Evolutionary conservation across 2,113 vertebrate genomes (phyloP), one percentile per base, ranked within the genome.

Genomic region (Otus sunia): DNA sequence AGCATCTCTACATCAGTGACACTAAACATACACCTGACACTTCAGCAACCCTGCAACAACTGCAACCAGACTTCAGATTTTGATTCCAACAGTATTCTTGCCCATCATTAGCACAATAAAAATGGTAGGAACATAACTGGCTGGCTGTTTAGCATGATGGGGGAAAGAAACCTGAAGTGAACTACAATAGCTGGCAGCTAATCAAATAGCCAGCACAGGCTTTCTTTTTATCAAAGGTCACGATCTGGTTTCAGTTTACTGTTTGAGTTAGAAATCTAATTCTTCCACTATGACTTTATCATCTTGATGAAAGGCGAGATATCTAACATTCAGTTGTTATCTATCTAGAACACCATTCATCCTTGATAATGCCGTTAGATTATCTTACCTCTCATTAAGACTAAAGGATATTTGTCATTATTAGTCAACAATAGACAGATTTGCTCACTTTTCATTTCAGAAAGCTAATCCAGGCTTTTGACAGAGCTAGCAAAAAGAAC

Each of bases 241-340:
- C 27, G 59, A 92, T 91, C 94, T 88, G 85, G 73, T 88, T 72
- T 90, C 90, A 90, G 74, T 63, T 92, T 86, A 91, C 63, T 88
- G 71, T 82, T 85, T 67, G 79, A 86, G 49, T 88, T 72, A 43
- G 91, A 94, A 79, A 88, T 29, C 63, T 69, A 69, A 93, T 83
- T 88, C 86, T 73, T 86, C 43, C 76, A 12, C 50, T 62, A 15
- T 3, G 39, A 39, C 75, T 93, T 68, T 36, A 82, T 53, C 30
- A 43, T 49, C 71, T 41, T 80, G 94, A 94, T 66, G 63, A 86
- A 95, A 91, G 63, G 78, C 50, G 73, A 86, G 91, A 88, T 66
- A 93, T 0, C 55, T 30, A 68, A 79, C 63, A 53, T 27, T 32
- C 83, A 60, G 55, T 56, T 69, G 74, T 83, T 90, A 82, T 50